Conservation (phyloP, 64 coral and sea anemone genomes). For the Acropora yongei region DNA sequence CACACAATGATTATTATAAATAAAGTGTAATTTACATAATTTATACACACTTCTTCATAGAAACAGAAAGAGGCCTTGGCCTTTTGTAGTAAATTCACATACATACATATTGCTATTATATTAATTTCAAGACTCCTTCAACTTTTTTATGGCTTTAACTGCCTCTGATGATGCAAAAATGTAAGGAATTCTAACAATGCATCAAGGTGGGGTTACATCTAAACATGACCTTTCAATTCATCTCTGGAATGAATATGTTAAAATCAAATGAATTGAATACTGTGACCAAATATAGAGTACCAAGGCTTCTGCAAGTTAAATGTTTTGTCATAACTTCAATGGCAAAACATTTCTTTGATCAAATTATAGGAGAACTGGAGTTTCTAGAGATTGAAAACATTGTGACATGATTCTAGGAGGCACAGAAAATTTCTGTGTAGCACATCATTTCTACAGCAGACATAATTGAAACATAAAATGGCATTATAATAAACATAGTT, state of each 20-base stretch:
- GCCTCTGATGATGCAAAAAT: neutral
- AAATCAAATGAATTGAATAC: constrained; percentile 41
- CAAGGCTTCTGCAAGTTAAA: neutral
- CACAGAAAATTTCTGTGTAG: neutral
- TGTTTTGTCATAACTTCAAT: neutral
- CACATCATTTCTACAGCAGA: neutral
- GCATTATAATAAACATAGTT: no score
- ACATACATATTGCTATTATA: neutral
- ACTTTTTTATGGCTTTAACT: no score
- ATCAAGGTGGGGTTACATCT: constrained; percentile 25
- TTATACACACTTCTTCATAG: neutral
- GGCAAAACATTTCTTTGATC: neutral
- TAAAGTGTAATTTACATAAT: neutral
- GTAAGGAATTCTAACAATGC: neutral
- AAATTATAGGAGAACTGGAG: neutral
- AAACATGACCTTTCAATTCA: constrained; percentile 24
- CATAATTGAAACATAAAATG: no score
- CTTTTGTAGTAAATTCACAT: no score
- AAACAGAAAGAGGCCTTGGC: neutral
- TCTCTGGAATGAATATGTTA: constrained; percentile 25
- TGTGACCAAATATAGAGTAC: constrained; percentile 54
- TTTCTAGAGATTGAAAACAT: neutral
- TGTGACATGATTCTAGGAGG: neutral
- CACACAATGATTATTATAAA: neutral
- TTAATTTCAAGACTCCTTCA: neutral